These are phyloP conservation scores for Merops nubicus DNA, from an alignment of 2,113 vertebrate species.

Conservation along the genomic window DNA sequence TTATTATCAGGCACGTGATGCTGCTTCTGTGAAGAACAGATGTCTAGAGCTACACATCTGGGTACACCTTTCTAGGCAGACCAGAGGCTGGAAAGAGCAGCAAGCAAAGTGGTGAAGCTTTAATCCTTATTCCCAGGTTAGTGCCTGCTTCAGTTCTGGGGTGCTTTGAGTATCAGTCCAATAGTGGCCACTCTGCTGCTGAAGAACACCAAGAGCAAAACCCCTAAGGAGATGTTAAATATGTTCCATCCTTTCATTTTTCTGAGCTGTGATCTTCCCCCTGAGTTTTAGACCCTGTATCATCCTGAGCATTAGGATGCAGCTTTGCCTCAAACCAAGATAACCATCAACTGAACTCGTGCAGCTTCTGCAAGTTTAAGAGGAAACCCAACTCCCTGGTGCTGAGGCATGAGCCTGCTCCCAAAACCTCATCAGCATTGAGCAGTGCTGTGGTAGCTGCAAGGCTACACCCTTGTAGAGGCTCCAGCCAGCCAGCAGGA, in stretches of 20 bases:
- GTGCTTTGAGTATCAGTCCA: fast-evolving
- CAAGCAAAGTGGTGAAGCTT: neutral
- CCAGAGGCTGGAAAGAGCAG: neutral
- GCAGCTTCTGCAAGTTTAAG: neutral
- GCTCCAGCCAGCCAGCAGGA: no score
- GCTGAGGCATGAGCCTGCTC: fast-evolving
- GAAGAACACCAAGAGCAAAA: neutral
- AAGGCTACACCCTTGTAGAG: neutral
- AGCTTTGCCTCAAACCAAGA: neutral
- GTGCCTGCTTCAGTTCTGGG: neutral
- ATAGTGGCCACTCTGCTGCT: no score
- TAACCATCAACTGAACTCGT: neutral
- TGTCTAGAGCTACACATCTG: no score
- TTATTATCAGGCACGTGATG: fast-evolving
- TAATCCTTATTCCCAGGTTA: neutral
- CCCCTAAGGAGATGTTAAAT: neutral
- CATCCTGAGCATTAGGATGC: neutral
- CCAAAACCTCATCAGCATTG: neutral
- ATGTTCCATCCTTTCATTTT: neutral
- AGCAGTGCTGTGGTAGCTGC: neutral
- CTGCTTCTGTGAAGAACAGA: neutral
- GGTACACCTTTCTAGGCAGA: neutral
- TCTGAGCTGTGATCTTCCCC: neutral
- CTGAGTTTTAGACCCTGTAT: fast-evolving
- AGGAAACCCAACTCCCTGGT: neutral